phyloP scores from a whole-genome alignment of 2,797 vertebrate genomes.

The Phoeniculus purpureus region DNA sequence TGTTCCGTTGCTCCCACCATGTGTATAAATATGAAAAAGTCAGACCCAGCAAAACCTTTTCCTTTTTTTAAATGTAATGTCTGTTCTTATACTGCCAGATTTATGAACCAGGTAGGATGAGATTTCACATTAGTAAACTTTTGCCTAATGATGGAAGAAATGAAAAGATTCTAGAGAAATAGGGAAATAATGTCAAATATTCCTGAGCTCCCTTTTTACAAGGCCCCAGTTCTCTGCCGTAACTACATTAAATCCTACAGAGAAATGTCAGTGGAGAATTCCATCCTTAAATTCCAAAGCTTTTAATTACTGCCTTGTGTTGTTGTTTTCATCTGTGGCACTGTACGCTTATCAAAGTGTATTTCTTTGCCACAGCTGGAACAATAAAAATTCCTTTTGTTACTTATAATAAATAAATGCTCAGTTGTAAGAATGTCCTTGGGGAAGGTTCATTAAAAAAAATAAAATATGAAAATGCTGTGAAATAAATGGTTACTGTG shows the following conservation, averaged over 20 bases:
- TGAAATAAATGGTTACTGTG: slow-evolving; percentile 73
- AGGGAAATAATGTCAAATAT: neutral
- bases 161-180: neutral
- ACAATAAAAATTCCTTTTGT: slow-evolving; percentile 72
- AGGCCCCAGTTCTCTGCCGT: neutral
- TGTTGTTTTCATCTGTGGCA: neutral
- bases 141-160: neutral
- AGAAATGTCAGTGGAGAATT: neutral
- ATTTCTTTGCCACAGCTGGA: slow-evolving; percentile 66
- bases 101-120: neutral
- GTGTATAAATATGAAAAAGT: neutral
- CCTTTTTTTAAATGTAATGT: neutral
- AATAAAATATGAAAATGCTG: slow-evolving; percentile 41
- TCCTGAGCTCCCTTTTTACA: neutral
- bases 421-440: slow-evolving; percentile 71
- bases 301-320: slow-evolving; percentile 30
- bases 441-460: slow-evolving; percentile 71
- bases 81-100: neutral
- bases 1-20: neutral
- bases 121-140: neutral
- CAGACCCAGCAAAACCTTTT: neutral
- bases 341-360: slow-evolving; percentile 58
- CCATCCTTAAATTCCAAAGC: slow-evolving; percentile 28
- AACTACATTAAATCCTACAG: neutral
- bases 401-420: slow-evolving; percentile 76